A percentile compares a stretch with the other conserved stretches of the same genome.
These are phyloP conservation scores for Galerucella calmariensis DNA, from an alignment of 2,888 invertebrate genomes.

Conservation along the genomic window DNA sequence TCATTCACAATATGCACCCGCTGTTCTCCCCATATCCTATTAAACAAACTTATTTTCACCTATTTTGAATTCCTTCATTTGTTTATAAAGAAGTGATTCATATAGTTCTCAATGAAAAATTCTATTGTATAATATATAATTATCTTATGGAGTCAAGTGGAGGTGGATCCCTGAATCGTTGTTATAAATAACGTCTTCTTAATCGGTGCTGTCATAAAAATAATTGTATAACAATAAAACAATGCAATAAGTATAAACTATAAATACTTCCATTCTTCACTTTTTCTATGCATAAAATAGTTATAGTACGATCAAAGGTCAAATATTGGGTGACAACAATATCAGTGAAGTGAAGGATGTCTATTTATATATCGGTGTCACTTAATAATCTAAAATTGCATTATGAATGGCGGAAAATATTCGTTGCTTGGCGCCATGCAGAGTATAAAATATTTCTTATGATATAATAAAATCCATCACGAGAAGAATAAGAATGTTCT, in stretches of 20 bases:
- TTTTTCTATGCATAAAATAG: not conserved
- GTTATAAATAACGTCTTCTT: not conserved
- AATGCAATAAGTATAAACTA: no score
- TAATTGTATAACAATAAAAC: not conserved
- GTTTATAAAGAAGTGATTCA: no score
- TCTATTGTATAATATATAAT: not conserved
- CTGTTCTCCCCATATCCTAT: no score
- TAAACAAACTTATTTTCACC: no score
- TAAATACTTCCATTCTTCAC: not conserved
- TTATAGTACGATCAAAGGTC: conserved; percentile 30
- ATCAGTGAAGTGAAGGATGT: conserved; percentile 35
- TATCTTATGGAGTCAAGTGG: not conserved
- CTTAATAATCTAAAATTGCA: conserved; percentile 36
- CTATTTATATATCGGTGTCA: conserved; percentile 38
- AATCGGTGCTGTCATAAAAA: not conserved
- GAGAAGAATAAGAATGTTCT: not conserved
- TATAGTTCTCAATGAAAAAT: no score
- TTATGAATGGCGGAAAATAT: conserved; percentile 43
- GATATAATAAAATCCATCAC: conserved; percentile 2
- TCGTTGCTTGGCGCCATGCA: conserved; percentile 36
- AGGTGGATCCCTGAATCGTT: not conserved
- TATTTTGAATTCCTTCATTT: no score
- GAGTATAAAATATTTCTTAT: conserved; percentile 35
- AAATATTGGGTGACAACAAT: conserved; percentile 34
- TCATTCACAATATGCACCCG: no score